Conservation (phyloP, 2,797 vertebrate genomes). For the Pelobates cultripes region DNA sequence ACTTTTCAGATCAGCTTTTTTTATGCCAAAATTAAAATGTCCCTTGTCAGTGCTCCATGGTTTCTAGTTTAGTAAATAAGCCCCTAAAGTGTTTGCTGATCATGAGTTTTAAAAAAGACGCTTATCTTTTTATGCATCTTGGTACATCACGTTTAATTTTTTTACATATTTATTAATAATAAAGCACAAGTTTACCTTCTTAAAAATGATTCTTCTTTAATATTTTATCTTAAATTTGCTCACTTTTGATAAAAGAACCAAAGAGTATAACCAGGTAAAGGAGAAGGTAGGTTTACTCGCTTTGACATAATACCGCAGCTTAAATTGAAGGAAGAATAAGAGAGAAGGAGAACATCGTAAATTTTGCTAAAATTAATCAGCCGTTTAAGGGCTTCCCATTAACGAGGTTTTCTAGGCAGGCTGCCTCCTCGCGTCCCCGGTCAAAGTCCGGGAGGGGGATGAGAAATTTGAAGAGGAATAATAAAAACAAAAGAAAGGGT, state of each 20-base stretch:
- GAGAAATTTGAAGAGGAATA: conserved; percentile 66
- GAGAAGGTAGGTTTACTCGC: conserved; percentile 65
- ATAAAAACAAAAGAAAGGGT: conserved; percentile 67
- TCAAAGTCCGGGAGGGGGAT: conserved; percentile 61
- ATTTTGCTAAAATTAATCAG: conserved; percentile 99
- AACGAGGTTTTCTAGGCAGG: conserved; percentile 91
- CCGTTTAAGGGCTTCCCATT: conserved; percentile 92
- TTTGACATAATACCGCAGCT: conserved; percentile 59
- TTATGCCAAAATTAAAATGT: too few relatives aligned
- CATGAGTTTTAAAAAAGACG: too few relatives aligned
- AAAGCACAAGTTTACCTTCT: conserved; percentile 4
- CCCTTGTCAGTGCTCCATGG: too few relatives aligned
- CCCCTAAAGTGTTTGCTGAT: too few relatives aligned
- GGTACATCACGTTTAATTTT: too few relatives aligned
- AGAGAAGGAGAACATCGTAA: conserved; percentile 69
- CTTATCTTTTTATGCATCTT: too few relatives aligned
- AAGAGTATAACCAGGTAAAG: conserved; percentile 9
- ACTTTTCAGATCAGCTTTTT: too few relatives aligned
- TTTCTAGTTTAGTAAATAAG: too few relatives aligned
- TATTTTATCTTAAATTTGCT: conserved; percentile 19
- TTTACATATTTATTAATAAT: too few relatives aligned
- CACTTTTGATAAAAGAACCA: not conserved
- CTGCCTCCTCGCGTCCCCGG: conserved; percentile 78
- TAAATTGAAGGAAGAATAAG: conserved; percentile 42
- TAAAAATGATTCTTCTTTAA: conserved; percentile 9